phyloP scores from a whole-genome alignment of 2,113 vertebrate species.

The Lophotis ruficrista region DNA sequence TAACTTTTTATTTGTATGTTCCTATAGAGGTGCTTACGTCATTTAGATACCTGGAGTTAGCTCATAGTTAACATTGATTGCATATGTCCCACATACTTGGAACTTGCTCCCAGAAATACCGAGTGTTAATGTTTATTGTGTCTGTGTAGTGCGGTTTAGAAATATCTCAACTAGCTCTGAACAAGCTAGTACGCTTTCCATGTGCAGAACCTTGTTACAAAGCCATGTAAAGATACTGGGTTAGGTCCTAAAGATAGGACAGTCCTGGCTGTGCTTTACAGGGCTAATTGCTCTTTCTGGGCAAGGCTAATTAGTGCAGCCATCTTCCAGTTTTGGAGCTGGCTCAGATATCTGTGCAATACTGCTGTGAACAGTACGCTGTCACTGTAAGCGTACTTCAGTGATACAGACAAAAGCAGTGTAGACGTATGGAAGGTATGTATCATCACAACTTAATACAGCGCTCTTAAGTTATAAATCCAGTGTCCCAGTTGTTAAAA shows the following conservation, averaged over 20 bases:
- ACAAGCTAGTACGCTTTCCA: not conserved
- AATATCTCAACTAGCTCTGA: not conserved
- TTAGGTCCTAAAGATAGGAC: not conserved
- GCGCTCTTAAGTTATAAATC: not conserved
- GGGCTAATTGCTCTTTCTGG: not conserved
- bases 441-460: not conserved
- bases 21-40: rapidly evolving
- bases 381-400: not conserved
- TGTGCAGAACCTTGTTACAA: not conserved
- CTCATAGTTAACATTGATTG: not conserved
- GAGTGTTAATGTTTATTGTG: not conserved
- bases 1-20: not conserved
- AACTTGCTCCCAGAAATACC: not conserved
- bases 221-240: not conserved
- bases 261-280: not conserved
- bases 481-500: not conserved
- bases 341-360: not conserved
- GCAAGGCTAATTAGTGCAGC: not conserved
- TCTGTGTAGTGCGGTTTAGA: rapidly evolving
- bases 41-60: not conserved
- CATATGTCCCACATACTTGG: not conserved
- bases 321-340: not conserved
- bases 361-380: not conserved
- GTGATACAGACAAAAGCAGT: not conserved
- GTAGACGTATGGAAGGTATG: rapidly evolving